These are phyloP conservation scores for Drosophila navojoa DNA, from an alignment of 1,140 invertebrate genomes.

Conservation along the genomic window DNA sequence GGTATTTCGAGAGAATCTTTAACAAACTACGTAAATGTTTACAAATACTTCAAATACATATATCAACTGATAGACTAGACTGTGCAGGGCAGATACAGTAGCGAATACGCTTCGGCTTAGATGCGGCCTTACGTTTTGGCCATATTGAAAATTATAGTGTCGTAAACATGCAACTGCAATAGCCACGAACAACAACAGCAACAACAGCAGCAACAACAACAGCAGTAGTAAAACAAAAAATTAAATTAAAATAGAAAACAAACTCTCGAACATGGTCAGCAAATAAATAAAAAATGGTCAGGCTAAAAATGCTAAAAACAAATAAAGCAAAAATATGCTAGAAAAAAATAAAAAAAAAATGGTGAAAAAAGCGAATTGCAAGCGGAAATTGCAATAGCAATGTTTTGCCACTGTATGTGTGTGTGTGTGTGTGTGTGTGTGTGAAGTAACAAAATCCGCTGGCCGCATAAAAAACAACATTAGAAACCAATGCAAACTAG, in stretches of 20 bases:
- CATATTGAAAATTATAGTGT: slow-evolving; percentile 79
- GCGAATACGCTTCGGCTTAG: neutral
- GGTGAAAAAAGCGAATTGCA: slow-evolving; percentile 50
- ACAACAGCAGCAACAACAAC: slow-evolving; percentile 27
- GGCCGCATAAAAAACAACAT: slow-evolving; percentile 35
- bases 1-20: neutral
- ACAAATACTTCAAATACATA: no score
- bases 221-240: slow-evolving; percentile 20
- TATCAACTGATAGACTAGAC: no score
- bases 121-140: neutral
- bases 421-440: slow-evolving; percentile 23
- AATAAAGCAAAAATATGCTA: neutral
- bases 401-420: slow-evolving; percentile 28
- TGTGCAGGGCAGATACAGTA: slow-evolving; percentile 8
- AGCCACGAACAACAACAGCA: slow-evolving; percentile 39
- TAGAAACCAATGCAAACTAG: slow-evolving; percentile 38
- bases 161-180: slow-evolving; percentile 69
- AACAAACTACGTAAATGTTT: no score
- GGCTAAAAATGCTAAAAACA: slow-evolving; percentile 20
- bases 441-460: slow-evolving; percentile 27
- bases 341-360: neutral
- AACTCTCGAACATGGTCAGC: slow-evolving; percentile 79
- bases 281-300: slow-evolving; percentile 61
- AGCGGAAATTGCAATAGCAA: slow-evolving; percentile 70
- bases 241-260: slow-evolving; percentile 75